Base-by-base conservation (phyloP, 1,140 invertebrate genomes). In the Bombus waltoni region DNA sequence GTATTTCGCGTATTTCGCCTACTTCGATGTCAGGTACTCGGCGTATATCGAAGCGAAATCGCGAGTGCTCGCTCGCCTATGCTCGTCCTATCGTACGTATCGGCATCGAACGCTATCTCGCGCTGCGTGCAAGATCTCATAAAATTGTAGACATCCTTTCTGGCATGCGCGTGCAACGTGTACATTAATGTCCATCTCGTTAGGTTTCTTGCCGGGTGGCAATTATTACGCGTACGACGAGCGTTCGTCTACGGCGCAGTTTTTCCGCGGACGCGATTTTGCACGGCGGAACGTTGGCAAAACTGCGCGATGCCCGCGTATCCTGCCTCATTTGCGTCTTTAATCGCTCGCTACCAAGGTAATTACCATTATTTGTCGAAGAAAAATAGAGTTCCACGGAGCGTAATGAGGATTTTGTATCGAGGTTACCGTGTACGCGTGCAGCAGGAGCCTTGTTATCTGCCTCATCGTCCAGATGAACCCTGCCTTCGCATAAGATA, bases 161-260 rank as follows among this genome's bases (percentile, higher is more conserved):
- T 10, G 13, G 68, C 32, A 65, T n/a, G 59, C 78, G 59, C 76
- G 68, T 80, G 77, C 77, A 85, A 62, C 70, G 57, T 28, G n/a
- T 42, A 57, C 79, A 79, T 85, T 85, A 92, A 92, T 79, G 88
- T 75, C 71, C 81, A 47, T 84, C 92, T 93, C 91, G 90, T 92
- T 93, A 92, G 66, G 85, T 82, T 93, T 92, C 91, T 93, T 92
- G 87, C 88, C 76, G 87, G 87, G 86, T 89, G 89, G 88, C 80
- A 73, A 77, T 85, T 81, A 83, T 80, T 84, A 76, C 68, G 77
- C 79, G 75, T 71, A 57, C 42, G 71, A 81, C 62, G 71, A 62
- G 28, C 15, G 57, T 44, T 68, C 25, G 22, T 28, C 47, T 53
- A 53, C 22, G 78, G 78, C 74, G 15, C 83, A 44, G 57, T 85